Percentiles rank a stretch among this genome's conserved stretches.
Conservation (phyloP, 2,888 invertebrate species). For the Cataglyphis livida region DNA sequence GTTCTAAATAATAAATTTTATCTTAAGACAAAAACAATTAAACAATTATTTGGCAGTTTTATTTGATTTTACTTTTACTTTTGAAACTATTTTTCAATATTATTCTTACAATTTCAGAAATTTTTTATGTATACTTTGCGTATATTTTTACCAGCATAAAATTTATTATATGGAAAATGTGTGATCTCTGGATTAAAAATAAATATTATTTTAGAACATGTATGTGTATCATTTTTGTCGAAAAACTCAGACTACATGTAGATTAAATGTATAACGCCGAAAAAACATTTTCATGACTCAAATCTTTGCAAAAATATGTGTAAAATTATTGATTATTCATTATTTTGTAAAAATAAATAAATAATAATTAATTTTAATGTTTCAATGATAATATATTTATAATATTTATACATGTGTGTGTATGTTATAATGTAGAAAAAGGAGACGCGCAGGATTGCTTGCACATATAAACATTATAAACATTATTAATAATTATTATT, state of each 20-base stretch:
- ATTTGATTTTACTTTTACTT: background rate
- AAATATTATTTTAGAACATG: background rate
- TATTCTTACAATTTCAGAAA: background rate
- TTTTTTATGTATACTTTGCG: background rate
- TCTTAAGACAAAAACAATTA: background rate
- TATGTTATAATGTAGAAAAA: background rate
- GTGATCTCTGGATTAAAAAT: background rate
- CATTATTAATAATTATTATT: background rate
- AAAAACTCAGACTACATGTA: background rate
- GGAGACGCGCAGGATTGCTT: background rate
- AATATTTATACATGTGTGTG: background rate
- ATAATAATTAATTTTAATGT: background rate
- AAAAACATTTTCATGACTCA: background rate
- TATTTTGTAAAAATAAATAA: background rate
- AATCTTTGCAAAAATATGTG: background rate
- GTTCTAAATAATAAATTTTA: background rate
- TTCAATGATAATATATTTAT: background rate
- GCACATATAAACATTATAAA: slow-evolving; percentile 10
- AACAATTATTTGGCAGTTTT: background rate
- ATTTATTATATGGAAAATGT: background rate
- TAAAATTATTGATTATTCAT: background rate
- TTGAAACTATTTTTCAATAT: background rate
- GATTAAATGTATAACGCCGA: background rate
- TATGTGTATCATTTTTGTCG: background rate
- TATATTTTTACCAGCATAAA: background rate